Evolutionary conservation across 37 sponge, comb jelly and placozoan species (phyloP).

Genomic region (Oopsacas minuta): DNA sequence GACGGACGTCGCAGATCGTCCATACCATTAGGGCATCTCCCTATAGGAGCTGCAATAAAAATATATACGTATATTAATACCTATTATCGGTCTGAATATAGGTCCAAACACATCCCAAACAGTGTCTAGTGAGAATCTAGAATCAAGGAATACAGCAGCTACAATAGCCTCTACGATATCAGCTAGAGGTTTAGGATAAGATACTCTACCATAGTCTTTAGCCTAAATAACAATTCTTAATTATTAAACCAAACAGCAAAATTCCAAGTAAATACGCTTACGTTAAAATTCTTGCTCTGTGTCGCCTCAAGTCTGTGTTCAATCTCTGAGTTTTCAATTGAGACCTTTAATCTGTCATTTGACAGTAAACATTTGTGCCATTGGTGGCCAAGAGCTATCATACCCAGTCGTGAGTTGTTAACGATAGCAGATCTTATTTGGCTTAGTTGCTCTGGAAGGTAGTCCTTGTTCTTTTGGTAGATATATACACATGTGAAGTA

Average conservation of each 20-base stretch:
- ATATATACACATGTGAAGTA: slow-evolving; percentile 64
- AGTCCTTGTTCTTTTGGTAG: slow-evolving; percentile 43
- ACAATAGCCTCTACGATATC: slow-evolving; percentile 83
- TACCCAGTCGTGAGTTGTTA: slow-evolving; percentile 71
- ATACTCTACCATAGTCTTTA: slow-evolving; percentile 36
- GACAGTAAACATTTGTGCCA: slow-evolving; percentile 29
- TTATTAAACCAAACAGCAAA: neutral
- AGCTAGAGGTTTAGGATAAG: slow-evolving; percentile 80
- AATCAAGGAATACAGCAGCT: slow-evolving; percentile 89
- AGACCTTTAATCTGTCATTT: slow-evolving; percentile 39
- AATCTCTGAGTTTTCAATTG: slow-evolving; percentile 17
- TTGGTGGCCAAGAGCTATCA: slow-evolving; percentile 31
- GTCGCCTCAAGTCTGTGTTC: neutral
- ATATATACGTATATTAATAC: too few species aligned
- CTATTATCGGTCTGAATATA: slow-evolving; percentile 44
- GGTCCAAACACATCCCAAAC: slow-evolving; percentile 65
- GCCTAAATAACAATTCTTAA: slow-evolving; percentile 22
- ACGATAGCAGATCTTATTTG: slow-evolving; percentile 74
- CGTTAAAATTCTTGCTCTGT: neutral
- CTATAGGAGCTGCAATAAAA: too few species aligned
- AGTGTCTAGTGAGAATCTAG: slow-evolving; percentile 44
- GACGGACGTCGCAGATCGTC: too few species aligned
- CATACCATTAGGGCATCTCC: too few species aligned
- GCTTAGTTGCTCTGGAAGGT: slow-evolving; percentile 64
- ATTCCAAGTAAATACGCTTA: neutral